phyloP scores from a whole-genome alignment of 2,797 vertebrate species.

The Rallus crepitans region DNA sequence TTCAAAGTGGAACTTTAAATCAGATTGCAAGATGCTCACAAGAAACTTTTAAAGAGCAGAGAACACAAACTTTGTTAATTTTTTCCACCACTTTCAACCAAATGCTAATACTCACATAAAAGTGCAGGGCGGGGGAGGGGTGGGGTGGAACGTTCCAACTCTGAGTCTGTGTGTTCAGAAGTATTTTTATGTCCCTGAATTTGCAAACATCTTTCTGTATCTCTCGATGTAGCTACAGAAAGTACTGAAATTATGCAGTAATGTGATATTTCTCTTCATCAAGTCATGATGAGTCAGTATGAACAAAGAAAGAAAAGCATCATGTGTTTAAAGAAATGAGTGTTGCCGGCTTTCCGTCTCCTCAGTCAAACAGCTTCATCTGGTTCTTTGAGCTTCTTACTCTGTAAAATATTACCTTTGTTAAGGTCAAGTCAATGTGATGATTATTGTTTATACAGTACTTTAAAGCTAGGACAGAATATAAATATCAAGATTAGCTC shows the following conservation, averaged over 20 bases:
- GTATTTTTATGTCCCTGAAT: not conserved
- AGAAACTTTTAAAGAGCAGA: not conserved
- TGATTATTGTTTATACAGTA: conserved; percentile 58
- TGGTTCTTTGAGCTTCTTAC: conserved; percentile 58
- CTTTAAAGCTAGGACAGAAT: conserved; percentile 4
- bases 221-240: not conserved
- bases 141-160: not conserved
- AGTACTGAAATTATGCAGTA: not conserved
- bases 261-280: conserved; percentile 23
- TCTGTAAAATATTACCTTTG: conserved; percentile 43
- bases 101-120: not conserved
- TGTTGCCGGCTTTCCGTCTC: conserved; percentile 43
- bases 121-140: not conserved
- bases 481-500: conserved; percentile 22
- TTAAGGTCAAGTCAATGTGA: not conserved
- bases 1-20: not conserved
- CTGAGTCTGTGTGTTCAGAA: not conserved
- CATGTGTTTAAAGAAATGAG: conserved; percentile 66
- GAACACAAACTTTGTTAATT: not conserved
- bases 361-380: conserved; percentile 63
- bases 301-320: conserved; percentile 55
- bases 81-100: not conserved
- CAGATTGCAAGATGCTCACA: not conserved
- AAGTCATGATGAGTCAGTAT: conserved; percentile 43
- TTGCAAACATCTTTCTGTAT: not conserved